Base-by-base conservation (phyloP, 2,888 invertebrate species). In the Camponotus fellah region DNA sequence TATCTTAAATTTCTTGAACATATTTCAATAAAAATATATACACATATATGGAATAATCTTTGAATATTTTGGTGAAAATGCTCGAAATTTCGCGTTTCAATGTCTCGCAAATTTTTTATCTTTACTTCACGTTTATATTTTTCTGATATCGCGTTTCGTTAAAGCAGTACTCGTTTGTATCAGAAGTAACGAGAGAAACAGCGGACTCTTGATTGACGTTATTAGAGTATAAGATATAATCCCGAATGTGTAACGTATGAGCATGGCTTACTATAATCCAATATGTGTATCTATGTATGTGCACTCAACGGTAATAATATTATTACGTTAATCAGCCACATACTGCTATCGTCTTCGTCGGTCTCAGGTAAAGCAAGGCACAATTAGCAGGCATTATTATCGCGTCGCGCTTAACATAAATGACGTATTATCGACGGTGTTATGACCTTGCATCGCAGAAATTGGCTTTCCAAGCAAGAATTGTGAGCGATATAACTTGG, bases 201-300 rank as follows among this genome's bases (percentile, higher is more conserved):
- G 43, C 32, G n/a, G 32, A 12, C 46, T 72, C 60, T 80, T 46
- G 79, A 21, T 79, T 60, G 79, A 80, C 79, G 74, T 80, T 80
- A 80, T 80, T 74, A n/a, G n/a, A n/a, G n/a, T n/a, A 72, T 60
- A 72, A 72, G 60, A 80, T 80, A 72, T 80, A 72, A 80, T 79
- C 46, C 74, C 72, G 43, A 79, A 34, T 17, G 79, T 34, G 34
- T 81, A 82, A 82, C 83, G 82, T 71, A 83, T n/a, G 71, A 83
- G 12, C 43, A 53, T 69, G 81, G 65, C 56, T 81, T 71, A 81
- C 69, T n/a, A 71, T 81, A 83, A 83, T 64, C 83, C 71, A 64
- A 21, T 43, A 46, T n/a, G 5, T 21, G 21, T 34, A 8, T 69
- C 26, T 32, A 26, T 26, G 17, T 75, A 26, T 56, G 62, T 32